Evolutionary conservation across 35 echinoderm and acorn worm genomes (phyloP).

Genomic region (Apostichopus japonicus): DNA sequence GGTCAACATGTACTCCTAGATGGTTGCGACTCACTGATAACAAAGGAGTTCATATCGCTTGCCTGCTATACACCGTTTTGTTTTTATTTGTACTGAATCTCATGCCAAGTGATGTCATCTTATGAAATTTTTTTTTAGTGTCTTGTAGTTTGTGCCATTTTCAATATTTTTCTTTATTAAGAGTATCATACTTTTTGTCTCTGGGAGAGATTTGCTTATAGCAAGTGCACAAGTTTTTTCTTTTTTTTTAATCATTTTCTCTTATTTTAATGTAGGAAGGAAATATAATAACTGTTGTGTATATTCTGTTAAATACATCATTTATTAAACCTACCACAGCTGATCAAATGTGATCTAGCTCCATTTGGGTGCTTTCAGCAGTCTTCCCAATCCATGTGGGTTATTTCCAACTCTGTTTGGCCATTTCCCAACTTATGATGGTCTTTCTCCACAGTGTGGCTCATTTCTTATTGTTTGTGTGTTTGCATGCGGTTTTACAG

Average conservation of each 20-base stretch:
- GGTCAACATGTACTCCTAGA: background rate
- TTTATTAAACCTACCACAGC: background rate
- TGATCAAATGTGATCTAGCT: background rate
- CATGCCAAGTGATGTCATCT: background rate
- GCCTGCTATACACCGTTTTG: background rate
- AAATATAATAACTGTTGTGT: background rate
- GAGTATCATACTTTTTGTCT: background rate
- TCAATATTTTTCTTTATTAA: background rate
- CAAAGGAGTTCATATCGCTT: background rate
- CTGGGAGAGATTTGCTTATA: background rate
- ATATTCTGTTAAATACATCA: background rate
- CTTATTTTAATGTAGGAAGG: background rate
- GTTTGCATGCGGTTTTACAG: too few relatives aligned
- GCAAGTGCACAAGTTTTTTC: background rate
- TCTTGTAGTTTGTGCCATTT: background rate
- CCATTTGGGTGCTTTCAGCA: background rate
- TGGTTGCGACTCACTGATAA: background rate
- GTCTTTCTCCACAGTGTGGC: too few relatives aligned
- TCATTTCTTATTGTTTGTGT: too few relatives aligned
- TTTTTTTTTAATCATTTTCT: background rate
- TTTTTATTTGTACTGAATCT: background rate
- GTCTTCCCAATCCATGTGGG: background rate
- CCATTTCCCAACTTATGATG: too few relatives aligned
- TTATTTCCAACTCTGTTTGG: too few relatives aligned
- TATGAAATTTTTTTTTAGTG: background rate